A percentile compares a stretch with the other conserved stretches of the same genome.
Conservation (phyloP, 30 jellyfish, hydroid and myxozoan genomes). For the Rhopilema esculentum region DNA sequence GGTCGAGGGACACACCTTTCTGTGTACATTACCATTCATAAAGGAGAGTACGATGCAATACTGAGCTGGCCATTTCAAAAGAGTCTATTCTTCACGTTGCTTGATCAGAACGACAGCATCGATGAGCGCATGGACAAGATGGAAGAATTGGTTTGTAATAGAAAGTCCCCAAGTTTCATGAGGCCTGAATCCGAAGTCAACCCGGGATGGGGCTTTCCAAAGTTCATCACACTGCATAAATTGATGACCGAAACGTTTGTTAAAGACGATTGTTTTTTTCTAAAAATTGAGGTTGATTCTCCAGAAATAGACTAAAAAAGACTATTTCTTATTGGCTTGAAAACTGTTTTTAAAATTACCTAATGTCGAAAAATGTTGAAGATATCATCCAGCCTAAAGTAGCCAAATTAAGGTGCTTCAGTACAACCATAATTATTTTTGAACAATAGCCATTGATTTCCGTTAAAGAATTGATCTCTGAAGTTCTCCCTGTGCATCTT, state of each 20-base stretch:
- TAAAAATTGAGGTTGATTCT: slow-evolving; percentile 40
- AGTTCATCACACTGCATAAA: slow-evolving; percentile 37
- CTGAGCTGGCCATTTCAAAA: slow-evolving; percentile 63
- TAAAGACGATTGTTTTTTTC: slow-evolving; percentile 37
- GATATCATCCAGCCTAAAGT: too few relatives aligned
- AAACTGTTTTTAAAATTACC: too few relatives aligned
- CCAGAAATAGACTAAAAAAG: background rate
- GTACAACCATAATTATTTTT: too few relatives aligned
- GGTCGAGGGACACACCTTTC: slow-evolving; percentile 64
- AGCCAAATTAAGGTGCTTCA: too few relatives aligned
- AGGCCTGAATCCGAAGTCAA: slow-evolving; percentile 33
- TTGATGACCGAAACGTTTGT: slow-evolving; percentile 18
- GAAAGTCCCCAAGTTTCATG: slow-evolving; percentile 42
- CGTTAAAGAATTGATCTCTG: too few relatives aligned
- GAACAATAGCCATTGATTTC: too few relatives aligned
- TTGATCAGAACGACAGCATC: slow-evolving; percentile 7
- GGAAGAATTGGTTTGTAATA: slow-evolving; percentile 42
- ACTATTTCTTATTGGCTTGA: too few relatives aligned
- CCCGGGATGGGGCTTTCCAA: slow-evolving; percentile 85
- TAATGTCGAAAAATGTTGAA: too few relatives aligned
- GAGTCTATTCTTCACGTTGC: slow-evolving; percentile 16
- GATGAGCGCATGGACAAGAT: background rate
- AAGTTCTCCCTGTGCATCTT: too few relatives aligned
- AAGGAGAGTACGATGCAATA: slow-evolving; percentile 52
- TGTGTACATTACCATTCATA: slow-evolving; percentile 33